Conservation (phyloP, 2,888 invertebrate species). For the Tanytarsus gracilentus region DNA sequence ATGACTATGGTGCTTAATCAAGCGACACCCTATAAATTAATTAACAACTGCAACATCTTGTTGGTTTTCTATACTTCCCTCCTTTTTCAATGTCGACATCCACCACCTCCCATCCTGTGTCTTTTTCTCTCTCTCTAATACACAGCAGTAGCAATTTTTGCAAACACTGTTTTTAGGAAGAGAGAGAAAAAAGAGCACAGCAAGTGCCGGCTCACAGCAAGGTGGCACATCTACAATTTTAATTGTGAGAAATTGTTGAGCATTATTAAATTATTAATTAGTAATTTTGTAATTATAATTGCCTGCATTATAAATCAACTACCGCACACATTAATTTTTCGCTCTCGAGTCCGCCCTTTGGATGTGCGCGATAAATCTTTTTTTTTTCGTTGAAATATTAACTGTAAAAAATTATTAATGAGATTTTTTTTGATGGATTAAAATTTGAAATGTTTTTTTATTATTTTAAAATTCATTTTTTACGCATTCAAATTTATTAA, state of each 20-base stretch:
- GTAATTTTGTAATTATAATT: slow-evolving; percentile 27
- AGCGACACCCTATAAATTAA: slow-evolving; percentile 29
- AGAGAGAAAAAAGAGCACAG: too few relatives aligned
- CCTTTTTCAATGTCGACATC: neutral
- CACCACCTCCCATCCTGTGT: too few relatives aligned
- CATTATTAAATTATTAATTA: slow-evolving; percentile 28
- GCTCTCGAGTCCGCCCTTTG: too few relatives aligned
- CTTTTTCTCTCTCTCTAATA: too few relatives aligned
- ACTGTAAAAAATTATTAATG: too few relatives aligned
- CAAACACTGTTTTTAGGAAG: too few relatives aligned
- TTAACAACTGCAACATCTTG: slow-evolving; percentile 29
- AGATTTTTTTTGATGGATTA: too few relatives aligned
- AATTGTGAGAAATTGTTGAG: neutral
- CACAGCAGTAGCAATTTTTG: too few relatives aligned
- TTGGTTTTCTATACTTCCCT: slow-evolving; percentile 17
- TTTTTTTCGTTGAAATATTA: too few relatives aligned
- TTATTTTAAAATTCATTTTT: too few relatives aligned
- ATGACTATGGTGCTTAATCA: slow-evolving; percentile 27
- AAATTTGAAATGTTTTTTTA: too few relatives aligned
- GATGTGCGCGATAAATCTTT: neutral
- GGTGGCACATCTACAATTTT: neutral
- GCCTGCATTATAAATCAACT: neutral
- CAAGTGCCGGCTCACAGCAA: slow-evolving; percentile 26
- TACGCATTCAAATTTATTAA: too few relatives aligned
- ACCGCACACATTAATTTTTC: neutral